These are phyloP conservation scores for Dryobotodes eremita DNA, from an alignment of 2,888 invertebrate species.

Conservation along the genomic window DNA sequence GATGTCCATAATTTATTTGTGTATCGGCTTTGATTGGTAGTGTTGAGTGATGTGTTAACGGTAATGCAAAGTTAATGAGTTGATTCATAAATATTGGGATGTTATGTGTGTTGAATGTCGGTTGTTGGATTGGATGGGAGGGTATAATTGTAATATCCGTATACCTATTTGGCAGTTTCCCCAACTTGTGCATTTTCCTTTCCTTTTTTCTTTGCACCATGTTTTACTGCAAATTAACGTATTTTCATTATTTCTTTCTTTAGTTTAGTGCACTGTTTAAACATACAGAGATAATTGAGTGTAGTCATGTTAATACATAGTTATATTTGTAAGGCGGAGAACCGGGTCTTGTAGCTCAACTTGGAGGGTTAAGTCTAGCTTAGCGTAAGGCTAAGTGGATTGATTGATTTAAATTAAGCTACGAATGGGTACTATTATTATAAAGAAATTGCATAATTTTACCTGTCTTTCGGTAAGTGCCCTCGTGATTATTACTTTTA, in stretches of 20 bases:
- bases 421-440: neutral
- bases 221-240: no score
- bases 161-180: neutral
- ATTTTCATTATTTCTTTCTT: no score
- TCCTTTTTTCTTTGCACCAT: no score
- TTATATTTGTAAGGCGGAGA: neutral
- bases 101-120: neutral
- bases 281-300: neutral
- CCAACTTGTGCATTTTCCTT: no score
- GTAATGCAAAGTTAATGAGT: conserved; percentile 51
- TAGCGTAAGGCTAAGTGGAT: neutral
- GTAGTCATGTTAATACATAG: no score
- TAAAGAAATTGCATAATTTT: neutral
- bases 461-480: no score
- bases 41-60: conserved; percentile 66
- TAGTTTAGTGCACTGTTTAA: neutral
- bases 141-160: neutral
- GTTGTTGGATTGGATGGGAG: neutral
- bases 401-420: neutral
- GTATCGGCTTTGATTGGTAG: conserved; percentile 71
- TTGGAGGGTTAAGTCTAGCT: neutral
- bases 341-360: neutral
- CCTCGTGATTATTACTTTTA: neutral
- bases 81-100: conserved; percentile 45
- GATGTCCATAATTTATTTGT: conserved; percentile 72